Evolutionary conservation across 2,888 invertebrate genomes (phyloP).

Genomic region (Chesias legatella): DNA sequence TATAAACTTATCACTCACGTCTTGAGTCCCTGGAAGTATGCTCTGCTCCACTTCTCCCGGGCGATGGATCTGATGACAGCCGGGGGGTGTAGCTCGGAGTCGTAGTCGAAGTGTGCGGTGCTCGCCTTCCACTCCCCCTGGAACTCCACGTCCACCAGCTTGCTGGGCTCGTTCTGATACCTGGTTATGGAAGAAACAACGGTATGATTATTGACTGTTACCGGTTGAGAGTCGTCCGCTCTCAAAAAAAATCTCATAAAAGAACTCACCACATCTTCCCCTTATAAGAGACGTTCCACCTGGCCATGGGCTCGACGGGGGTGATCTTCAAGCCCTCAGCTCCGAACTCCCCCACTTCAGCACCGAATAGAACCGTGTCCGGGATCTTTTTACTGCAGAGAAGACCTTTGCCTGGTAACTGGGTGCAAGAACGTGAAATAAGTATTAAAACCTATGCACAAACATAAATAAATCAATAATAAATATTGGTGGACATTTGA

Average conservation of each 20-base stretch:
- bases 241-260: no score
- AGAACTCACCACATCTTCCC: constrained; percentile 84
- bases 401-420: constrained; percentile 85
- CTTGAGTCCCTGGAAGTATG: constrained; percentile 83
- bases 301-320: constrained; percentile 86
- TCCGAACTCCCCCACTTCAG: constrained; percentile 78
- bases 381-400: constrained; percentile 85
- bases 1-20: no score
- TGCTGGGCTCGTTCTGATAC: constrained; percentile 67
- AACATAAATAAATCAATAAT: no score
- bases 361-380: constrained; percentile 83
- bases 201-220: no score
- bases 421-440: constrained; percentile 12
- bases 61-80: constrained; percentile 87
- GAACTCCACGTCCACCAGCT: constrained; percentile 80
- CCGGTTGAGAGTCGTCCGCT: no score
- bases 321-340: constrained; percentile 85
- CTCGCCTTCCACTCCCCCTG: constrained; percentile 82
- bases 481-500: no score
- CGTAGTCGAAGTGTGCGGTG: constrained; percentile 85
- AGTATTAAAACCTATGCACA: no score
- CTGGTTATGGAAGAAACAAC: constrained; percentile 38
- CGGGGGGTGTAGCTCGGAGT: constrained; percentile 83
- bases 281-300: constrained; percentile 85
- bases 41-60: constrained; percentile 85